Evolutionary conservation across 2,113 vertebrate genomes (phyloP), one percentile per base, ranked within the genome.

Genomic region (Anser cygnoides): DNA sequence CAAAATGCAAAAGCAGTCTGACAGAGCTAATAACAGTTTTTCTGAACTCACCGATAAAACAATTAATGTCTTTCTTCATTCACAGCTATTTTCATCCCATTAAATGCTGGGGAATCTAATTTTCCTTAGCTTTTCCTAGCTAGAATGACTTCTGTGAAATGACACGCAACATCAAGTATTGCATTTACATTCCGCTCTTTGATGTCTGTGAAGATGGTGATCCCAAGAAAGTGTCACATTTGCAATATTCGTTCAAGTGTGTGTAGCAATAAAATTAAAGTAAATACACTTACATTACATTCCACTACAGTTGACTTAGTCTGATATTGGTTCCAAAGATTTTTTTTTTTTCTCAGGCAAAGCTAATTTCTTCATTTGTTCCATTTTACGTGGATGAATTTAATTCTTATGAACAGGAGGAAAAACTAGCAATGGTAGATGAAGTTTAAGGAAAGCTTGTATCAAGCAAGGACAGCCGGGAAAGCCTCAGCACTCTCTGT

Each of bases 101-200:
- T 77, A 72, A 50, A 49, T 74, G 46, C 63, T 15, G 22, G 20
- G 39, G 50, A 92, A 84, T 91, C 74, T 77, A 54, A 87, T 94
- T 96, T 95, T 91, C 67, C 16, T 78, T 44, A 55, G 71, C 11
- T 66, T 91, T 93, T 87, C 35, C 49, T 70, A 79, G n/a, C 35
- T 87, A 84, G 80, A 84, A 71, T 3, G 28, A 49, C 52, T 87
- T 50, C 20, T 66, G 22, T 73, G 75, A 75, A 79, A 89, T 80
- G 25, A 71, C 62, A 62, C 57, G 33, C 31, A 43, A 50, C 37
- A 75, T 54, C 44, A 92, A 19, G 39, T 83, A 71, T 15, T 80
- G 22, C 65, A 52, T 80, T 95, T 94, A 18, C 33, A 92, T 93
- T 58, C 75, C 35, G 29, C n/a, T 87, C 25, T 91, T 87, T 39